Evolutionary conservation across 2,113 vertebrate species (phyloP), one percentile per base, ranked within the genome.

Genomic region (Sinocyclocheilus rhinocerous): DNA sequence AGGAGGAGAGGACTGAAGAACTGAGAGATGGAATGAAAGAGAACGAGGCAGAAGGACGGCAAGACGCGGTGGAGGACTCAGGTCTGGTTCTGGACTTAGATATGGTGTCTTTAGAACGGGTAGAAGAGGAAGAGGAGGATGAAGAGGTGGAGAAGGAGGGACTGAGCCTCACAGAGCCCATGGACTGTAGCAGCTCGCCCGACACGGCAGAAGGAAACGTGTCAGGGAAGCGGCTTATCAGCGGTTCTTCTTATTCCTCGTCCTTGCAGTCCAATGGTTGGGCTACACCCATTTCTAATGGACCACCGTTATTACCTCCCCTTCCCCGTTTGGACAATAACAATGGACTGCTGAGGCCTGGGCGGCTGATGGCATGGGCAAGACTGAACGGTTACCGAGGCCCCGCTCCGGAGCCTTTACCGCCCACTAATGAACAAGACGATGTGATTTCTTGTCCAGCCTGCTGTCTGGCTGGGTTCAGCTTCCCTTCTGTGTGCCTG

Each of bases 381-480:
- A 94, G 90, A 9, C 63, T 90, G 5, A 93, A 92, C 5, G 91
- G 92, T 29, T 93, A 92, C 83, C 85, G 65, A 0, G 81, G 90
- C 87, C 80, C 52, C 9, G 91, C 90, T 29, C 90, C 91, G 1
- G 84, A 94, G 0, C 94, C 92, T 0, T 18, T 91, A 0, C 8
- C 90, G 2, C 88, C 94, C 86, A 52, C 90, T 75, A 86, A 94
- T 55, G 98, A 98, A 90, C 95, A 95, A 18, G 96, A 98, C 0
- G 96, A 98, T 39, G 95, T 96, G 2, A 91, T 97, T 85, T 94
- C 96, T 50, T 98, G 98, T 84, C 96, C 97, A 0, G 93, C 95
- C 77, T 98, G 97, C 92, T 98, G 97, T 87, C 92, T 97, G 1
- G 91, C 95, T 11, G 94, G 96, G 57, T 95, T 97, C 89, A 96